Evolutionary conservation across 2,113 vertebrate genomes (phyloP).

Genomic region (Butastur rufipennis): DNA sequence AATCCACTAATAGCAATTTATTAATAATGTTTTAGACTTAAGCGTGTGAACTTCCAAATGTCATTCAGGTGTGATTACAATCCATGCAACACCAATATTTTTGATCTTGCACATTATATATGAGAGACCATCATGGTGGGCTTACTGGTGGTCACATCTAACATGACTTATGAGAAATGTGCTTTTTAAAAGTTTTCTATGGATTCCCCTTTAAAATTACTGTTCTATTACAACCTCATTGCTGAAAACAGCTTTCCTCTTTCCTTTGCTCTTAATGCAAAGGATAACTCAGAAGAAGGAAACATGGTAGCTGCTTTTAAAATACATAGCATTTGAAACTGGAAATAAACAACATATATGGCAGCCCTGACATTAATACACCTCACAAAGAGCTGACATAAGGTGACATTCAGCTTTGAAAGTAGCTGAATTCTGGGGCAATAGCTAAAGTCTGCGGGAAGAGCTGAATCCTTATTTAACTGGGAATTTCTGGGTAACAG

Average conservation of each 20-base stretch:
- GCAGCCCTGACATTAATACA: neutral
- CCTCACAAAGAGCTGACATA: neutral
- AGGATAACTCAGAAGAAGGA: neutral
- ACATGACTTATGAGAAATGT: neutral
- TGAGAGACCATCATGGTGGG: neutral
- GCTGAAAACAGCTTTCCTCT: neutral
- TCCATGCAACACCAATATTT: neutral
- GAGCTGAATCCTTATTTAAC: neutral
- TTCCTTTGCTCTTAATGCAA: neutral
- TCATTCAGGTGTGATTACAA: neutral
- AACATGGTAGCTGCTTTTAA: neutral
- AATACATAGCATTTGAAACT: neutral
- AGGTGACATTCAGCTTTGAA: neutral
- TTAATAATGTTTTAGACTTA: neutral
- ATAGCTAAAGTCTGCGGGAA: neutral
- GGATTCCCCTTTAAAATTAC: neutral
- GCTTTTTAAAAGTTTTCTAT: neutral
- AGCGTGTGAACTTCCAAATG: neutral
- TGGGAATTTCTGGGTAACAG: neutral
- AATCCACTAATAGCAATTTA: neutral
- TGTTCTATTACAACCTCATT: neutral
- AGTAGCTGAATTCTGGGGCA: neutral
- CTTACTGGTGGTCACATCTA: neutral
- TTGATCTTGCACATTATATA: neutral
- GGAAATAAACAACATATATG: neutral